A percentile compares a stretch with the other conserved stretches of the same genome.
These are phyloP conservation scores for Strongylocentrotus purpuratus DNA, from an alignment of 35 echinoderm and acorn worm genomes.

Conservation along the genomic window DNA sequence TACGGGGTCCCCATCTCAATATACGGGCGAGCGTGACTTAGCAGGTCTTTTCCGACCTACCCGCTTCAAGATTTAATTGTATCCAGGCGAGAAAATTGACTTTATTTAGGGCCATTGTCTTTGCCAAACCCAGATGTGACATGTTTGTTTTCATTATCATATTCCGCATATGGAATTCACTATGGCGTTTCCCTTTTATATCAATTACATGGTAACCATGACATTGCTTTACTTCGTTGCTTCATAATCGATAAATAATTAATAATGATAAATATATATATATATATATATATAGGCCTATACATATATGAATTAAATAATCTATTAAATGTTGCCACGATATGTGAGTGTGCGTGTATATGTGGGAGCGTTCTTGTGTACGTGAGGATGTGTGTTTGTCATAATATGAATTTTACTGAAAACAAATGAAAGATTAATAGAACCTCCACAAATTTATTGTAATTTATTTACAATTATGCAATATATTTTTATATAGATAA, in stretches of 20 bases:
- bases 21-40: neutral
- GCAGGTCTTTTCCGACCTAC: constrained; percentile 24
- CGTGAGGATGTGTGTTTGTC: no score
- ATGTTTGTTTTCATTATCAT: neutral
- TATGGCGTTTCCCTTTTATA: neutral
- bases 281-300: neutral
- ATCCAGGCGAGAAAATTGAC: constrained; percentile 29
- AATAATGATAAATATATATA: neutral
- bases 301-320: no score
- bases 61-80: constrained; percentile 27
- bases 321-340: no score
- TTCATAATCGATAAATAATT: neutral
- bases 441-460: no score
- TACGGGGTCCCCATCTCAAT: neutral
- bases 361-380: no score
- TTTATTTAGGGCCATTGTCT: neutral
- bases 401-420: no score
- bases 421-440: no score
- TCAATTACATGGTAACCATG: neutral
- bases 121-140: neutral
- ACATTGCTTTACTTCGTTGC: no score
- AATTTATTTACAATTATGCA: no score
- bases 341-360: no score
- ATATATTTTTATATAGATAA: no score
- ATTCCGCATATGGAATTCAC: neutral